These are phyloP conservation scores for Drosophila trichaetosa DNA, from an alignment of 2,888 invertebrate species.

Conservation along the genomic window DNA sequence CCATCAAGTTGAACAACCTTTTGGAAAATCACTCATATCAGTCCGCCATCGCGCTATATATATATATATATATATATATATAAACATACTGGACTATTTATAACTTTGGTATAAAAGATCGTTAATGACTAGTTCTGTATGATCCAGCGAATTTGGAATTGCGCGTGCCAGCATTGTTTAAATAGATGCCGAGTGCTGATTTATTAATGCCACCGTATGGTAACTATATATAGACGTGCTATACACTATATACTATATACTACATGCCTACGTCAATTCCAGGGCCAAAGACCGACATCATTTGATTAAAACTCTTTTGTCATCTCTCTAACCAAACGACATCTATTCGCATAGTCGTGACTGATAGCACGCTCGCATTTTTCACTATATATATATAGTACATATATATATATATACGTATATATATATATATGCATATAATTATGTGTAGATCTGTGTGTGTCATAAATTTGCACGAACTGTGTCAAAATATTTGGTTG, in stretches of 20 bases:
- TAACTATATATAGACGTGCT: conserved; percentile 7
- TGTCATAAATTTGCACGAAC: conserved; percentile 23
- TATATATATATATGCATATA: conserved; percentile 1
- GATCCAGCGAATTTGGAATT: conserved; percentile 1
- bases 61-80: neutral
- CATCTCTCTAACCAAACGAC: conserved; percentile 14
- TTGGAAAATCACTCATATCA: neutral
- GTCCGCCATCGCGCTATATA: neutral
- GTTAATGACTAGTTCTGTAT: conserved; percentile 9
- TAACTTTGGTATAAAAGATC: neutral
- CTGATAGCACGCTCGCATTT: conserved; percentile 43
- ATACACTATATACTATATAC: neutral
- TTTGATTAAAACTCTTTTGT: conserved; percentile 56
- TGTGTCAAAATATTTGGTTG: conserved; percentile 55
- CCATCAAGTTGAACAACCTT: conserved; percentile 14
- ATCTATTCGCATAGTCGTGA: conserved; percentile 31
- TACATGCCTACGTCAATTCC: conserved; percentile 48
- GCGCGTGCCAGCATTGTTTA: conserved; percentile 22
- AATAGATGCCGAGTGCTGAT: conserved; percentile 41
- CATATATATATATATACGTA: neutral
- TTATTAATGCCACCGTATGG: conserved; percentile 38
- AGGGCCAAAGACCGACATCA: conserved; percentile 43
- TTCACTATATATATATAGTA: neutral
- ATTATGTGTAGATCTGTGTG: neutral
- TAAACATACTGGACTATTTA: neutral